Evolutionary conservation across 1,140 invertebrate genomes (phyloP).

Genomic region (Prorops nasuta): DNA sequence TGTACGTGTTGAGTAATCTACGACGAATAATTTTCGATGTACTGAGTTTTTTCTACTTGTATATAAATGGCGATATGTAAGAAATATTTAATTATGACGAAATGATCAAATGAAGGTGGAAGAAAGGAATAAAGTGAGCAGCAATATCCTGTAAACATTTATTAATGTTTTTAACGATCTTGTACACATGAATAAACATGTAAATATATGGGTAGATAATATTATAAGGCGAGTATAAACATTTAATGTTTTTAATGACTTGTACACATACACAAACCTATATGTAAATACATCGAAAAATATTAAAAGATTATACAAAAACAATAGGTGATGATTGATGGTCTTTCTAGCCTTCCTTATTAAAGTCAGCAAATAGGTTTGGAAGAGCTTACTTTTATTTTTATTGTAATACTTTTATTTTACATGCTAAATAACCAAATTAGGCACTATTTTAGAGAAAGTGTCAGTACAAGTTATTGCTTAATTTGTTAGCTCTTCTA

Average conservation of each 20-base stretch:
- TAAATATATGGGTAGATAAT: conserved; percentile 52
- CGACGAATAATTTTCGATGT: conserved; percentile 21
- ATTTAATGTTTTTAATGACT: conserved; percentile 56
- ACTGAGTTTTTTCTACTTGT: conserved; percentile 40
- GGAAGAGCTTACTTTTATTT: too few relatives aligned
- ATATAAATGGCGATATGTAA: conserved; percentile 36
- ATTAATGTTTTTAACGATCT: conserved; percentile 53
- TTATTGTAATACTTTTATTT: too few relatives aligned
- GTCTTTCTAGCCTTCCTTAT: too few relatives aligned
- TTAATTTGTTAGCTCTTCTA: too few relatives aligned
- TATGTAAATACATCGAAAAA: conserved; percentile 54
- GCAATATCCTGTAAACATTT: conserved; percentile 41
- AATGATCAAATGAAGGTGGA: conserved; percentile 3
- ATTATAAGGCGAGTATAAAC: conserved; percentile 49
- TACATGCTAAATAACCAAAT: too few relatives aligned
- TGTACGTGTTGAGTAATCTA: too few relatives aligned
- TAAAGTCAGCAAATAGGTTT: too few relatives aligned
- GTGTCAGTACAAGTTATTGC: too few relatives aligned
- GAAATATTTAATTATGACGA: conserved; percentile 22
- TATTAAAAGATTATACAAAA: too few relatives aligned
- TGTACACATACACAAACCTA: conserved; percentile 53
- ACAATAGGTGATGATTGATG: too few relatives aligned
- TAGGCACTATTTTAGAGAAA: too few relatives aligned
- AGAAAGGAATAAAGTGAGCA: conserved; percentile 1
- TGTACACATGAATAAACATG: conserved; percentile 48